Conservation (phyloP, 2,113 vertebrate species). For the Aix galericulata region DNA sequence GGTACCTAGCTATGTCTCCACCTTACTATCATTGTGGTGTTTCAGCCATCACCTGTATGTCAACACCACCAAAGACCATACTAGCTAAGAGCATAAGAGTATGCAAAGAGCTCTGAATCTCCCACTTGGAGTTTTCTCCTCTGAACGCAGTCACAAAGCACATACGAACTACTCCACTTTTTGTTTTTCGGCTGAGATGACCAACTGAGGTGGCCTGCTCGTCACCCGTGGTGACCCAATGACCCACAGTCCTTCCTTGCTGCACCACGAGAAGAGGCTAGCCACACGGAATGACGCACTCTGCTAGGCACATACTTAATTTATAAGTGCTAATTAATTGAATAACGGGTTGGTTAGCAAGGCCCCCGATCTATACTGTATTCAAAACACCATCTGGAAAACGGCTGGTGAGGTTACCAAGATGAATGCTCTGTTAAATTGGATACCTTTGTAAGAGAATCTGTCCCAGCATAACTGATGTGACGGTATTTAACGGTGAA, state of each 20-base stretch:
- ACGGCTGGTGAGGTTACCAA: background rate
- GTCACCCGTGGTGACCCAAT: background rate
- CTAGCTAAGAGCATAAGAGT: background rate
- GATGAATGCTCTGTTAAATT: background rate
- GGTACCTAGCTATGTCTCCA: background rate
- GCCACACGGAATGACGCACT: background rate
- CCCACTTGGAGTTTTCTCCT: background rate
- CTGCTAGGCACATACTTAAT: constrained; percentile 14
- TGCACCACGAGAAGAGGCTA: background rate
- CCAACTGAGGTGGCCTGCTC: background rate
- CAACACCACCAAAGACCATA: background rate
- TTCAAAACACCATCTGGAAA: constrained; percentile 2
- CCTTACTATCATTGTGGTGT: rapidly evolving
- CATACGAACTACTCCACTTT: background rate
- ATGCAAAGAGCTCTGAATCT: background rate
- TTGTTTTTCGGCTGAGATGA: rapidly evolving
- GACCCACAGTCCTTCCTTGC: background rate
- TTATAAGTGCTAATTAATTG: constrained; percentile 25
- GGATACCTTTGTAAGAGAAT: constrained; percentile 16
- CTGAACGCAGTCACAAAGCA: background rate
- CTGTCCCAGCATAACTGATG: background rate
- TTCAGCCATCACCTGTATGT: background rate
- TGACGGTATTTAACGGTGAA: background rate
- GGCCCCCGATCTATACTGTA: background rate
- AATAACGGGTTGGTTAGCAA: constrained; percentile 10